These are phyloP conservation scores for Meteorus cinctellus DNA, from an alignment of 2,888 invertebrate species.

Conservation along the genomic window DNA sequence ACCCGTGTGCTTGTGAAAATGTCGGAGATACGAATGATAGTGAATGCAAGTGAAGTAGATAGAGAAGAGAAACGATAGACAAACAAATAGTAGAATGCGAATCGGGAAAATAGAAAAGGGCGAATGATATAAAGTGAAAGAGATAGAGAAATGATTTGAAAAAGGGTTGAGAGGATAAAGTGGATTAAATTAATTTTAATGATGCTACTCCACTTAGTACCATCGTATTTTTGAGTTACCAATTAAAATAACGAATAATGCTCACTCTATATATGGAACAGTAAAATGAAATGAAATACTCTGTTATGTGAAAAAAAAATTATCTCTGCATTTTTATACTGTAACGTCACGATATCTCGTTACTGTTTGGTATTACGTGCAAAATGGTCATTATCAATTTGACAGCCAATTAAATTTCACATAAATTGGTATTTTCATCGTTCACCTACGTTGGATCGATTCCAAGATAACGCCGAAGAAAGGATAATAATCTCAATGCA, in stretches of 20 bases:
- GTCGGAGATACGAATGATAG: slow-evolving; percentile 20
- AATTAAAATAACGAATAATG: background rate
- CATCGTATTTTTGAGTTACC: background rate
- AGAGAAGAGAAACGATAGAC: background rate
- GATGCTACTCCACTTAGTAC: background rate
- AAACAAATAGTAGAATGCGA: background rate
- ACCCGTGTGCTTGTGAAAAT: slow-evolving; percentile 44
- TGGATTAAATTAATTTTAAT: slow-evolving; percentile 6
- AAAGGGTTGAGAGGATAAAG: background rate
- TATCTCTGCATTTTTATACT: background rate
- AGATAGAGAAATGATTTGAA: background rate
- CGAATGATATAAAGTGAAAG: background rate
- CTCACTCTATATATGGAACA: too few species aligned
- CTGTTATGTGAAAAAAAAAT: background rate
- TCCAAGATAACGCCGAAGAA: background rate
- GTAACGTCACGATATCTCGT: background rate
- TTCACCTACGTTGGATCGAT: background rate
- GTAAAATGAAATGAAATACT: background rate
- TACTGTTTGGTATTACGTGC: background rate
- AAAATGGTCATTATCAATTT: background rate
- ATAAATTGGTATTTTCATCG: background rate
- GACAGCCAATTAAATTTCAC: background rate
- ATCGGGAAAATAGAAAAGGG: background rate
- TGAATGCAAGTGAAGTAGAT: background rate
- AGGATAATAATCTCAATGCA: background rate